Conservation (phyloP, 2,888 invertebrate species). For the Dromius quadrimaculatus region DNA sequence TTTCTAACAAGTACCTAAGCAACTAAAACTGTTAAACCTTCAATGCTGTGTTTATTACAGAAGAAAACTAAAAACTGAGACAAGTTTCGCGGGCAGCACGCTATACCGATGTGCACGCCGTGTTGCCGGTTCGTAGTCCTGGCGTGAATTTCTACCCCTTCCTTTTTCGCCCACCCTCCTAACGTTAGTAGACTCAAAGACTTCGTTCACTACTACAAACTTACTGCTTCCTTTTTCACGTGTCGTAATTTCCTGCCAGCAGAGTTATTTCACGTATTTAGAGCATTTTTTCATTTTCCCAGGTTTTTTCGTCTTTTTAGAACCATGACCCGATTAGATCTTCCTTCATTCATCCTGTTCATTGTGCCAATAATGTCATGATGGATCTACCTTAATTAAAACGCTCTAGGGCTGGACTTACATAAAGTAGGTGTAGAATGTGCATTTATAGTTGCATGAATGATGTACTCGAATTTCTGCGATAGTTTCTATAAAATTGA, state of each 20-base stretch:
- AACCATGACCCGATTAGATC: slow-evolving; percentile 24
- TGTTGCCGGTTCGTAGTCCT: slow-evolving; percentile 32
- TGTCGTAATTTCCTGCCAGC: slow-evolving; percentile 45
- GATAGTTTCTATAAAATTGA: too few relatives aligned
- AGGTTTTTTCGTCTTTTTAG: slow-evolving; percentile 31
- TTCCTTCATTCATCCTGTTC: slow-evolving; percentile 30
- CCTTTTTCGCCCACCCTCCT: slow-evolving; percentile 5
- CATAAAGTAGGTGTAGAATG: too few relatives aligned
- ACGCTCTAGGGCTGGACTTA: background rate
- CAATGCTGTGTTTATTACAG: background rate
- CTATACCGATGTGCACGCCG: slow-evolving; percentile 34
- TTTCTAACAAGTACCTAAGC: too few relatives aligned
- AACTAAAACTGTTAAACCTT: too few relatives aligned
- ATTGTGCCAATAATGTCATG: slow-evolving; percentile 27
- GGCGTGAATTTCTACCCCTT: slow-evolving; percentile 34
- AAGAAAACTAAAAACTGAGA: slow-evolving; percentile 1
- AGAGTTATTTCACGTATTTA: slow-evolving; percentile 43
- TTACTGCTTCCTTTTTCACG: slow-evolving; percentile 42
- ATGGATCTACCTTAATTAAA: slow-evolving; percentile 32
- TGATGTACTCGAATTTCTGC: too few relatives aligned
- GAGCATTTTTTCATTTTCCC: slow-evolving; percentile 39
- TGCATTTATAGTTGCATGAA: too few relatives aligned
- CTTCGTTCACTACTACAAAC: slow-evolving; percentile 34
- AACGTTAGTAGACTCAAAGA: background rate
- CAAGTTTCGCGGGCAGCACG: slow-evolving; percentile 8